A percentile compares a stretch with the other conserved stretches of the same genome.
Evolutionary conservation across 2,113 vertebrate genomes (phyloP).

Genomic region (Ariopsis seemanni): DNA sequence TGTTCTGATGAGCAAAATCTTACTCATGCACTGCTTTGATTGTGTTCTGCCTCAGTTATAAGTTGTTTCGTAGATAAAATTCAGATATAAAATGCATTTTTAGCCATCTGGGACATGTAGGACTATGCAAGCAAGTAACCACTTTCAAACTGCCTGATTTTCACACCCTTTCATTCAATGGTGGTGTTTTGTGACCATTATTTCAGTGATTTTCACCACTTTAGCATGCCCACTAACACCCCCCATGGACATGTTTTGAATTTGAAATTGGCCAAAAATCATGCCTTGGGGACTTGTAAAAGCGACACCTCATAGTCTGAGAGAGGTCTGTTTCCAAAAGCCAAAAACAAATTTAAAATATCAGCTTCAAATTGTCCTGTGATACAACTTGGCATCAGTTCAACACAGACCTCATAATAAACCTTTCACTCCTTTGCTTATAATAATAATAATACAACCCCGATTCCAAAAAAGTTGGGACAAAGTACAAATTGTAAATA

Average conservation of each 20-base stretch:
- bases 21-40: constrained; percentile 1
- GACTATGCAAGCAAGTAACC: not conserved
- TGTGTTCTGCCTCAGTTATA: not conserved
- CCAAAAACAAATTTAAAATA: not conserved
- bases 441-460: no score
- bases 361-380: not conserved
- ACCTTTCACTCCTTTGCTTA: not conserved
- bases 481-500: no score
- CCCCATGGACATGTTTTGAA: not conserved
- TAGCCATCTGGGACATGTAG: not conserved
- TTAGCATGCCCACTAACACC: not conserved
- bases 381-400: not conserved
- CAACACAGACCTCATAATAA: not conserved
- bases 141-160: not conserved
- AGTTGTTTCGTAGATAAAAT: not conserved
- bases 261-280: not conserved
- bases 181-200: not conserved
- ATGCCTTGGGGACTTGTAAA: not conserved
- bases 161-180: not conserved
- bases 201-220: not conserved
- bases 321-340: not conserved
- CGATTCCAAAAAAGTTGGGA: no score
- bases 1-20: constrained; percentile 21
- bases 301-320: not conserved
- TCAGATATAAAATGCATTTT: not conserved